Base-by-base conservation (phyloP, 2,888 invertebrate genomes). In the Hecatera dysodea region DNA sequence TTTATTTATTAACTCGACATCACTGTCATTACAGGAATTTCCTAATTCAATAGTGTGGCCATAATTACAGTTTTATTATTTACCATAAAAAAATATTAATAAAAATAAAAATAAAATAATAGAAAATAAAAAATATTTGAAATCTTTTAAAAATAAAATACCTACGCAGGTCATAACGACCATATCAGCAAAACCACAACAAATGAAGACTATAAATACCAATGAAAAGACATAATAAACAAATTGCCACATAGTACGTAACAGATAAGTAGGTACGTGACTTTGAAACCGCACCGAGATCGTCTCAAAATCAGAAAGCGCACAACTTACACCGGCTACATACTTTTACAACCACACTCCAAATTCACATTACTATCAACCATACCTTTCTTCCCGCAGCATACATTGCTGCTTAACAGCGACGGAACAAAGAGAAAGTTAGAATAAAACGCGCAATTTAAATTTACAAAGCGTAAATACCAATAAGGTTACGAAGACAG, bases 301-400 rank as follows among this genome's bases (percentile, higher is more conserved):
- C 92, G 91, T 88, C 90, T 91, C 90, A 93, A 94, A 95, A 95
- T 95, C 95, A 95, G 95, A 95, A 95, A 95, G 95, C 95, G 95
- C 93, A 89, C 91, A 93, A 90, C 87, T 87, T 88, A 88, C 89
- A 88, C 88, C 88, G 80, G 71, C 86, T 82, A 75, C 70, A 65
- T 67, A 52, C 72, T 82, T 82, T 69, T 76, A 87, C 85, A 66
- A 80, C 44, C 12, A 69, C 29, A 72, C 50, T 55, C 55, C 61
- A 61, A 76, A 69, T 57, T 65, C 72, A 83, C 67, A 77, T 72
- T 42, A 67, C 27, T 53, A 50, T 8, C 79, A 74, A 72, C 56
- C 33, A 53, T 17, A 46, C 69, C 64, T 75, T 76, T 81, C 79
- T 84, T 79, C 53, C 53, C 53, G 7, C 39, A 15, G 0, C 36